Conservation (phyloP, 2,113 vertebrate genomes). For the Aspiorhynchus laticeps region DNA sequence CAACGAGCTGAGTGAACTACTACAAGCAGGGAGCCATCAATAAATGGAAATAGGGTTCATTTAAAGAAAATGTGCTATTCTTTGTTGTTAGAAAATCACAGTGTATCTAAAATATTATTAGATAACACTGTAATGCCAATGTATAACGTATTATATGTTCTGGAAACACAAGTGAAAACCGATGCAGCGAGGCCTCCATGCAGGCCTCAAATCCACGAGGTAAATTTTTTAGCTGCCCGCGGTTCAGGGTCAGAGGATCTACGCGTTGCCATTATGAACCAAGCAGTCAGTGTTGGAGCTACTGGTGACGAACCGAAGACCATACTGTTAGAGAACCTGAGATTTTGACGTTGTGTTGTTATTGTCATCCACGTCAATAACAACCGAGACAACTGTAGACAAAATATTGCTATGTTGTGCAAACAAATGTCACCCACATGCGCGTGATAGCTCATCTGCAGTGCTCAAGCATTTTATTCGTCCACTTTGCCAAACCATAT, state of each 20-base stretch:
- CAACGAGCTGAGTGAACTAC: neutral
- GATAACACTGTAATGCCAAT: neutral
- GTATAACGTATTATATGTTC: neutral
- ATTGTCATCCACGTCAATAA: neutral
- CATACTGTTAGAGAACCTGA: neutral
- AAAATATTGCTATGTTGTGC: neutral
- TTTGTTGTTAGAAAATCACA: neutral
- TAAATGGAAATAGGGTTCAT: neutral
- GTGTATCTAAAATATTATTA: neutral
- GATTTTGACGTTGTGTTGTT: neutral
- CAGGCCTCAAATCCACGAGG: constrained; percentile 59
- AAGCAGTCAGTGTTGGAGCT: neutral
- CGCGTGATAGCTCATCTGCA: neutral
- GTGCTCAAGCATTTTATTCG: neutral
- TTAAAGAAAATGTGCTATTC: no score
- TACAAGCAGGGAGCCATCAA: constrained; percentile 4
- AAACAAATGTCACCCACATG: constrained; percentile 40
- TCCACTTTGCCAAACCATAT: neutral
- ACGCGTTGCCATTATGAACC: neutral
- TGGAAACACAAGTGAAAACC: neutral
- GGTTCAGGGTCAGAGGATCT: neutral
- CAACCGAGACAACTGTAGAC: neutral
- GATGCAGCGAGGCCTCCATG: constrained; percentile 47
- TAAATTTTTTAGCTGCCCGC: constrained; percentile 48
- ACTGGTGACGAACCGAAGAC: neutral